Evolutionary conservation across 2,797 vertebrate genomes (phyloP), one percentile per base, ranked within the genome.

Genomic region (Propithecus perrieri): DNA sequence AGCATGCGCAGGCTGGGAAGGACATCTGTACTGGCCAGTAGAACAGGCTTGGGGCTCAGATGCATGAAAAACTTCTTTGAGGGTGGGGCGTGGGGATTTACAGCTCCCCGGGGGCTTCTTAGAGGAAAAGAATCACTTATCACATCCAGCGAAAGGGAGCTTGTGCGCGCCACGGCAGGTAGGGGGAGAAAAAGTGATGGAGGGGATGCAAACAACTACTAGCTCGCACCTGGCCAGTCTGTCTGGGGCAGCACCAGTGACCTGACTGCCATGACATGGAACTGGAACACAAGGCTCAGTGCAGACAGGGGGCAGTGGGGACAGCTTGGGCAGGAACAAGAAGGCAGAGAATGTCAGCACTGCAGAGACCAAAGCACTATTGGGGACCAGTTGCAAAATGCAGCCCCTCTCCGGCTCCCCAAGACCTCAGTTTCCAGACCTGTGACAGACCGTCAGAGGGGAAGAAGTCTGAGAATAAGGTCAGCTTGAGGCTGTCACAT

Each of bases 401-500:
- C 0, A 30, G 6, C 12, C 2, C 1, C 28, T 38, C 1, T 9
- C 20, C 5, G 1, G 14, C 11, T n/a, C 63, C 20, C 30, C 18
- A 26, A 30, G 17, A 7, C 12, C 26, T 63, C 46, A 9, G 7
- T 71, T 50, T 28, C 28, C 35, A 30, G 28, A 33, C 18, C 33
- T 3, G 57, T 28, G 81, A 74, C 4, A 33, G 75, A 22, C 2
- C 22, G 18, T 20, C 26, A 79, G 7, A 55, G 30, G 50, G 57
- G 22, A 20, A 59, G 22, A 20, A 59, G 20, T 22, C 14, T 33
- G 46, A 53, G 48, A 28, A 63, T 30, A 48, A n/a, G 33, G 28
- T 57, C n/a, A 59, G 30, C 18, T 15, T 18, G 12, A 91, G 11
- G 7, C 6, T 26, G 59, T 12, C 11, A 15, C 1, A 0, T 15